Evolutionary conservation across 2,888 invertebrate genomes (phyloP).

Genomic region (Nymphalis c-album): DNA sequence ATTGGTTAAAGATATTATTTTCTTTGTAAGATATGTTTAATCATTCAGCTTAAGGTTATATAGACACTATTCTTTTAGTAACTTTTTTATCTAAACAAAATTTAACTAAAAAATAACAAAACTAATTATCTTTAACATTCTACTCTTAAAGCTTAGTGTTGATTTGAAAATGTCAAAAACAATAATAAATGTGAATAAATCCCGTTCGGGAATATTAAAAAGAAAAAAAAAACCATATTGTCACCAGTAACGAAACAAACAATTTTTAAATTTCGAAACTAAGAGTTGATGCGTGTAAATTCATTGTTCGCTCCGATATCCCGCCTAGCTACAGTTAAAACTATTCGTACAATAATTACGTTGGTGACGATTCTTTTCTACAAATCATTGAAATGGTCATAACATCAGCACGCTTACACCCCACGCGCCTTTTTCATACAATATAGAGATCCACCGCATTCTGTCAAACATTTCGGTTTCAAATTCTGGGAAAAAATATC

Average conservation of each 20-base stretch:
- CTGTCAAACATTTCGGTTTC: slow-evolving; percentile 79
- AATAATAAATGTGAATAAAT: slow-evolving; percentile 21
- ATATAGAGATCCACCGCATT: slow-evolving; percentile 65
- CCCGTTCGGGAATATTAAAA: slow-evolving; percentile 16
- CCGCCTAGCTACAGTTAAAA: slow-evolving; percentile 74
- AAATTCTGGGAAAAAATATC: slow-evolving; percentile 67
- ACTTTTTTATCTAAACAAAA: too few species aligned
- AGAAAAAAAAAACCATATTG: slow-evolving; percentile 12
- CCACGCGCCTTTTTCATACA: slow-evolving; percentile 51
- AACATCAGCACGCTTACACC: slow-evolving; percentile 75
- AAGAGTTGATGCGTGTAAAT: slow-evolving; percentile 56
- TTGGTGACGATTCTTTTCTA: slow-evolving; percentile 71
- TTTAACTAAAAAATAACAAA: neutral
- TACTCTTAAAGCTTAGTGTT: slow-evolving; percentile 2
- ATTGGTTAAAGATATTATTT: too few species aligned
- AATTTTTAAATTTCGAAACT: slow-evolving; percentile 19
- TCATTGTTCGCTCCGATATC: slow-evolving; percentile 45
- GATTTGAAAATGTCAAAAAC: neutral
- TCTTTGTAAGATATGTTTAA: too few species aligned
- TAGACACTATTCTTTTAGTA: too few species aligned
- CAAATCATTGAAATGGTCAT: slow-evolving; percentile 70
- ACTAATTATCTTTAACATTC: neutral
- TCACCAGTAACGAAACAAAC: slow-evolving; percentile 10
- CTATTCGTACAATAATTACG: slow-evolving; percentile 70
- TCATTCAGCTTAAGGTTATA: too few species aligned